Percentiles rank a stretch among this genome's conserved stretches.
These are phyloP conservation scores for Catocala fraxini DNA, from an alignment of 2,888 invertebrate genomes.

Conservation along the genomic window DNA sequence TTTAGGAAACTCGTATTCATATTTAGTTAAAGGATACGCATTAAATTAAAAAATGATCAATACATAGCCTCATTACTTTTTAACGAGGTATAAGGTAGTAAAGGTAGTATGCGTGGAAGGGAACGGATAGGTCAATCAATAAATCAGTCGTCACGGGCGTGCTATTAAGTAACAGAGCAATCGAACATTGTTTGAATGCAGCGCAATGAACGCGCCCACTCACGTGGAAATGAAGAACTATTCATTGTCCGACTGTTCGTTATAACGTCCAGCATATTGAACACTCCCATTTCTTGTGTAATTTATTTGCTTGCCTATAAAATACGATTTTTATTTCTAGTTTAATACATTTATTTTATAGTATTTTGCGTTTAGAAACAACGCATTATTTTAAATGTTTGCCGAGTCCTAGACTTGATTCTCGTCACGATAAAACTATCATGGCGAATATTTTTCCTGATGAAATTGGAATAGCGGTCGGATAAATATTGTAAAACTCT, in stretches of 20 bases:
- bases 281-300: conserved; percentile 10
- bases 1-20: too few species aligned
- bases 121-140: conserved; percentile 48
- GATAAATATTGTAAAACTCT: too few species aligned
- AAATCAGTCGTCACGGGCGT: conserved; percentile 47
- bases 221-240: conserved; percentile 49
- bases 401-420: too few species aligned
- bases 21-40: background rate
- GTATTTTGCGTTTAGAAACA: too few species aligned
- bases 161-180: conserved; percentile 52
- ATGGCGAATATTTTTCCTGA: too few species aligned
- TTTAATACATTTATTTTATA: too few species aligned
- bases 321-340: too few species aligned
- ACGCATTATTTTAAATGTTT: too few species aligned
- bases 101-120: conserved; percentile 26
- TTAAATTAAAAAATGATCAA: background rate
- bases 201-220: conserved; percentile 39
- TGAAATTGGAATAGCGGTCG: too few species aligned
- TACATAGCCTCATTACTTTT: conserved; percentile 23
- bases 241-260: conserved; percentile 39
- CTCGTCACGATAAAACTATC: too few species aligned
- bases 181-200: conserved; percentile 49
- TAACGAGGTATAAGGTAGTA: conserved; percentile 28
- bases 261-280: conserved; percentile 24
- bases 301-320: background rate